Conservation (phyloP, 2,888 invertebrate species). For the Chrysodeixis includens region DNA sequence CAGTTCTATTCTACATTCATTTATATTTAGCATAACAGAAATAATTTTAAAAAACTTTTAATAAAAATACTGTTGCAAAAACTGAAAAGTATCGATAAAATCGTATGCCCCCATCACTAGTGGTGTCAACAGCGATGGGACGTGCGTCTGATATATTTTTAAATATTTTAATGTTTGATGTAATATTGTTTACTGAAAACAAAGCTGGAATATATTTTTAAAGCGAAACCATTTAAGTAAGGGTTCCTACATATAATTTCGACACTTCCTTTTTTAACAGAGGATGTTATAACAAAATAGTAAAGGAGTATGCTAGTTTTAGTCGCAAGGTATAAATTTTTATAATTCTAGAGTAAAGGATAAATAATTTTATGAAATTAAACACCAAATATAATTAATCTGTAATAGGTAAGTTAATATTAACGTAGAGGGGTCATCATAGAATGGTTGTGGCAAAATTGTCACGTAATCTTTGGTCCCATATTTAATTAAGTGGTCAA, state of each 20-base stretch:
- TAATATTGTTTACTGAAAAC: slow-evolving; percentile 36
- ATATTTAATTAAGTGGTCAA: background rate
- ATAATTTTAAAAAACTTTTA: background rate
- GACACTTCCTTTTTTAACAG: slow-evolving; percentile 50
- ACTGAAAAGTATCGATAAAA: slow-evolving; percentile 25
- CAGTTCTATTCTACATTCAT: slow-evolving; percentile 46
- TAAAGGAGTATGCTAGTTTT: slow-evolving; percentile 57
- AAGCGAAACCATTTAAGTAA: slow-evolving; percentile 38
- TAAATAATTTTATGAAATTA: slow-evolving; percentile 77
- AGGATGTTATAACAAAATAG: slow-evolving; percentile 50
- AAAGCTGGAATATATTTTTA: slow-evolving; percentile 31
- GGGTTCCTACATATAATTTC: slow-evolving; percentile 39
- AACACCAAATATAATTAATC: slow-evolving; percentile 86
- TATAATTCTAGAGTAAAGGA: slow-evolving; percentile 64
- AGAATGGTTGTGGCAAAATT: slow-evolving; percentile 19
- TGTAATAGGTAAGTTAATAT: slow-evolving; percentile 64
- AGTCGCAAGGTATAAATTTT: slow-evolving; percentile 49
- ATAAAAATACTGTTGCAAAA: slow-evolving; percentile 16
- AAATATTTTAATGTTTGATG: slow-evolving; percentile 13
- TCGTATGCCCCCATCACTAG: slow-evolving; percentile 35
- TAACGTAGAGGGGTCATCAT: slow-evolving; percentile 52
- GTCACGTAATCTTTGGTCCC: slow-evolving; percentile 27
- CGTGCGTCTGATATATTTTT: slow-evolving; percentile 31
- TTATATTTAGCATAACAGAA: slow-evolving; percentile 44
- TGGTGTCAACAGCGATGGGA: slow-evolving; percentile 33